Evolutionary conservation across 2,888 invertebrate genomes (phyloP).

Genomic region (Thecophora atra): DNA sequence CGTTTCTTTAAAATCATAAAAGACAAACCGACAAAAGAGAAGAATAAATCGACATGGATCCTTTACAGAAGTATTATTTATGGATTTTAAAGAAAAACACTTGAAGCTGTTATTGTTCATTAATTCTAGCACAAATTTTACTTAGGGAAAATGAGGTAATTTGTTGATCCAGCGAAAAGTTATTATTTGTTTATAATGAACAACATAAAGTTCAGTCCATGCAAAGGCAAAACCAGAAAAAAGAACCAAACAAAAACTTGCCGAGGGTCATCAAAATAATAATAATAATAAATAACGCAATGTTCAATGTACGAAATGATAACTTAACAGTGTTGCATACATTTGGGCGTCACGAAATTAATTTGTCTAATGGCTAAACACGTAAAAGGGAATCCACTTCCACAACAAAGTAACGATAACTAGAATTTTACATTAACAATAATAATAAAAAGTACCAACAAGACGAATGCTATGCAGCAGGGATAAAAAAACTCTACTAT

Average conservation of each 20-base stretch:
- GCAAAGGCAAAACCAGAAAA: not conserved
- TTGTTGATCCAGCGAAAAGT: slow-evolving; percentile 1
- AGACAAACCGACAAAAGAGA: no score
- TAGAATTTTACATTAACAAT: not conserved
- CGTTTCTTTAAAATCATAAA: no score
- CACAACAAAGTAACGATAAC: not conserved
- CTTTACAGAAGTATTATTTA: no score
- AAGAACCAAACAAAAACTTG: slow-evolving; percentile 30
- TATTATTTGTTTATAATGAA: not conserved
- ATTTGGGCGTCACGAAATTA: slow-evolving; percentile 1
- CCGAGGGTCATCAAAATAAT: not conserved
- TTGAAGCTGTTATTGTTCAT: no score
- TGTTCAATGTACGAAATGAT: not conserved
- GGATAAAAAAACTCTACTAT: not conserved
- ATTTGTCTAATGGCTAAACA: slow-evolving; percentile 22
- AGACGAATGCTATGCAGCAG: not conserved
- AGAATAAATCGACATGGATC: no score
- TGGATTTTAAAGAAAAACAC: no score
- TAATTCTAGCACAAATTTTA: no score
- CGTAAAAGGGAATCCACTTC: not conserved
- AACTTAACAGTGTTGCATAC: slow-evolving; percentile 10
- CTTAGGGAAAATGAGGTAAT: not conserved
- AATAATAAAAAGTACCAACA: slow-evolving; percentile 3
- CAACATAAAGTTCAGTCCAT: slow-evolving; percentile 25
- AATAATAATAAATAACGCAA: not conserved